phyloP scores from a whole-genome alignment of 2,113 vertebrate species.

The Gulo gulo region DNA sequence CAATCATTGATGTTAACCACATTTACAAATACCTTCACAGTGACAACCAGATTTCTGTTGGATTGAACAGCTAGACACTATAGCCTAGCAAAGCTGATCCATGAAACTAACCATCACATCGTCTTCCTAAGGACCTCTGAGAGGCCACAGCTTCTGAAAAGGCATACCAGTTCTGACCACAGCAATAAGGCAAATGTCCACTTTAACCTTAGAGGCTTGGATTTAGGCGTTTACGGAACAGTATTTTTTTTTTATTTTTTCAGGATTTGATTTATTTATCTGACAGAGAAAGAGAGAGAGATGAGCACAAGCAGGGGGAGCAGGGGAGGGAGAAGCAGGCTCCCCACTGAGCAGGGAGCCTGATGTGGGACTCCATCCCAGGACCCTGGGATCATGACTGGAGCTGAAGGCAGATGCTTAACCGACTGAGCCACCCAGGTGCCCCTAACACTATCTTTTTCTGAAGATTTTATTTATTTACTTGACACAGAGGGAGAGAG shows the following conservation, averaged over 20 bases:
- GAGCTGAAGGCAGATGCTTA: neutral
- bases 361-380: accelerated
- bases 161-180: neutral
- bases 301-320: too few species aligned
- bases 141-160: neutral
- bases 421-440: neutral
- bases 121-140: neutral
- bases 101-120: neutral
- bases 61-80: neutral
- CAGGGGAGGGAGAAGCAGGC: neutral
- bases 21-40: neutral
- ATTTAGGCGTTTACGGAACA: neutral
- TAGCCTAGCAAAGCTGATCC: neutral
- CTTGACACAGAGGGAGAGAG: neutral
- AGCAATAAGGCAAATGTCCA: neutral
- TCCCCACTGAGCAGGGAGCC: too few species aligned
- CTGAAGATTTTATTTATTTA: neutral
- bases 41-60: neutral
- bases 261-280: neutral
- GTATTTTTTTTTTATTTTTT: neutral
- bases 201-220: neutral
- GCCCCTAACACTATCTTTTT: neutral
- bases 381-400: neutral
- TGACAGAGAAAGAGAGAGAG: too few species aligned
- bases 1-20: neutral